Evolutionary conservation across 2,888 invertebrate species (phyloP).

Genomic region (Drosophila recens): DNA sequence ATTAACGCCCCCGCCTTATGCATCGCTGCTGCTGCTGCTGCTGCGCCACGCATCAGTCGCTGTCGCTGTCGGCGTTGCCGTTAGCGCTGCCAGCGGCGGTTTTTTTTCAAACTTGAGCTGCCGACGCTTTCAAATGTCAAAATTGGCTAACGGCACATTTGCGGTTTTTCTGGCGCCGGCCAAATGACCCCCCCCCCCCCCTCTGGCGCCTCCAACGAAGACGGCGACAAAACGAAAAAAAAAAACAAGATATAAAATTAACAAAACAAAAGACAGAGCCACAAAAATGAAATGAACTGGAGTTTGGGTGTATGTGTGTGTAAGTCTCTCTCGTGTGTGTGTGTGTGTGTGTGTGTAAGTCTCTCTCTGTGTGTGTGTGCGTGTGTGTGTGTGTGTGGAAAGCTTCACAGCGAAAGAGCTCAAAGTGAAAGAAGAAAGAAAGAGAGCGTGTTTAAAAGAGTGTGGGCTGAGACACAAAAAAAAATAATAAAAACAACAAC

Average conservation of each 20-base stretch:
- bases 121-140: conserved; percentile 60
- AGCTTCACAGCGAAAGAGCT: conserved; percentile 31
- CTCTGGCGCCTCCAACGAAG: background rate
- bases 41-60: conserved; percentile 43
- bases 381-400: conserved; percentile 37
- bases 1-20: conserved; percentile 35
- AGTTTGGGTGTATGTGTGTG: conserved; percentile 38
- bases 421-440: conserved; percentile 47
- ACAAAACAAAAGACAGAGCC: conserved; percentile 62
- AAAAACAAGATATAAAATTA: conserved; percentile 54
- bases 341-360: conserved; percentile 41
- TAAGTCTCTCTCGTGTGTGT: conserved; percentile 18
- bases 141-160: conserved; percentile 64
- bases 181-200: conserved; percentile 32
- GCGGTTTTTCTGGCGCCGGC: conserved; percentile 58
- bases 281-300: conserved; percentile 44
- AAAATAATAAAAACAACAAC: background rate
- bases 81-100: conserved; percentile 15
- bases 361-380: conserved; percentile 7
- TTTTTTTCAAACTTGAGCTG: conserved; percentile 34
- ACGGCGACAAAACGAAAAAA: conserved; percentile 27
- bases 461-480: conserved; percentile 46
- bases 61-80: background rate
- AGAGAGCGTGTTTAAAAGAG: conserved; percentile 37
- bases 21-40: background rate